These are phyloP conservation scores for Lepidurus arcticus DNA, from an alignment of 1,140 invertebrate genomes.

Conservation along the genomic window DNA sequence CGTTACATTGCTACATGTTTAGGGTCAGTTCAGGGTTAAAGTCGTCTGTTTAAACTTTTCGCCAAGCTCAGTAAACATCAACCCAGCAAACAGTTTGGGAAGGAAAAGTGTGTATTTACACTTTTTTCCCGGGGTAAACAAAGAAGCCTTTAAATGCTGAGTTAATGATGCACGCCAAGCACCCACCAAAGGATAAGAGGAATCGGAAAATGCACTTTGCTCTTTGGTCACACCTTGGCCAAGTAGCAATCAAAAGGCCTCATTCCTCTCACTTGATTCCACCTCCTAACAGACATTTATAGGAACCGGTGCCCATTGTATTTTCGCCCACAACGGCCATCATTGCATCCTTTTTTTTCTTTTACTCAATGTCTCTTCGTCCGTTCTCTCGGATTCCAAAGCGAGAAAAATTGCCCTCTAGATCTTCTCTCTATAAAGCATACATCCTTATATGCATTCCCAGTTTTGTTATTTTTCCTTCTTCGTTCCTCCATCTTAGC, in stretches of 20 bases:
- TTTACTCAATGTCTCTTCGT: background rate
- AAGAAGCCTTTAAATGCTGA: no score
- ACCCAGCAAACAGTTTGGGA: no score
- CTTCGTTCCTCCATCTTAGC: background rate
- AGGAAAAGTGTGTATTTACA: no score
- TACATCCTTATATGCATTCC: no score
- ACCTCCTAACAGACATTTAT: background rate
- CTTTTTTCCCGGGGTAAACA: no score
- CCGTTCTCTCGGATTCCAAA: background rate
- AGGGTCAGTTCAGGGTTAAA: no score
- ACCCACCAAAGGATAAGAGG: background rate
- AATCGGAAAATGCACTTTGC: slow-evolving; percentile 8
- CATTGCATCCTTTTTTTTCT: background rate
- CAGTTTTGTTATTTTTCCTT: background rate
- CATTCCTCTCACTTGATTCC: background rate
- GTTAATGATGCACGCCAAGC: no score
- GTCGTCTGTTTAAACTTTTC: no score
- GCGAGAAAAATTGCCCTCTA: background rate
- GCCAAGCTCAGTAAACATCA: no score
- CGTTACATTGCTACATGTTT: no score
- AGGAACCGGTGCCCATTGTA: background rate
- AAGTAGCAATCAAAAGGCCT: background rate
- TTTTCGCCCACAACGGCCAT: background rate
- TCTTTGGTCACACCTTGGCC: background rate
- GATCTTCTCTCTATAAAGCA: background rate